Evolutionary conservation across 2,888 invertebrate genomes (phyloP), one percentile per base, ranked within the genome.

Genomic region (Thymelicus acteon): DNA sequence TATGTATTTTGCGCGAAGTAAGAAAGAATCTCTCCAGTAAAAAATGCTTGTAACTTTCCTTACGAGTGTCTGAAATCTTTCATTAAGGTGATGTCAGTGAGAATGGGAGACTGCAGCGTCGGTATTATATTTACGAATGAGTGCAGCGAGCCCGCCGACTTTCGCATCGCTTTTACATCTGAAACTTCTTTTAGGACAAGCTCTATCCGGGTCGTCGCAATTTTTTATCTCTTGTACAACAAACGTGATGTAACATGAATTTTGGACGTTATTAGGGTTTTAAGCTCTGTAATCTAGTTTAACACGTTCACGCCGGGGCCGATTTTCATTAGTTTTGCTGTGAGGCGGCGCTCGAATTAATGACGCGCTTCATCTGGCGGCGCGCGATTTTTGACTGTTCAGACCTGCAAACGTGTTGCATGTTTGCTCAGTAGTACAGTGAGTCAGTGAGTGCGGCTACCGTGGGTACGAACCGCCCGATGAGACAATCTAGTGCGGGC

Each of bases 31-130:
- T 44, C 54, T 24, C 54, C n/a, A 24, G 54, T 54, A 24, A 24
- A 54, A 31, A 54, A 54, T 24, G 54, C 24, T 24, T 54, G 54
- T 54, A 54, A 54, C 54, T 24, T 54, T 54, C 10, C 24, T 52
- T 19, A 54, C 24, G 19, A 54, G 15, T 6, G 24, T 24, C 19
- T n/a, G 24, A 54, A 54, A 54, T 54, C 24, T 54, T 52, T 64
- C 63, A 63, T 63, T 52, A 52, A 49, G 39, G 63, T 49, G 49
- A 52, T 63, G 63, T 19, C 52, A 12, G 52, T 39, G 52, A 52
- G 52, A 63, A 10, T 63, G 52, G n/a, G 52, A 52, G 52, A 63
- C 19, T 63, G 63, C 37, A 52, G 39, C 49, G 7, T n/a, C 13
- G 37, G 63, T 52, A 63, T 39, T 39, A 52, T 64, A 52, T 52